phyloP scores from a whole-genome alignment of 1,140 invertebrate genomes.

The Aphaenogaster rudis region DNA sequence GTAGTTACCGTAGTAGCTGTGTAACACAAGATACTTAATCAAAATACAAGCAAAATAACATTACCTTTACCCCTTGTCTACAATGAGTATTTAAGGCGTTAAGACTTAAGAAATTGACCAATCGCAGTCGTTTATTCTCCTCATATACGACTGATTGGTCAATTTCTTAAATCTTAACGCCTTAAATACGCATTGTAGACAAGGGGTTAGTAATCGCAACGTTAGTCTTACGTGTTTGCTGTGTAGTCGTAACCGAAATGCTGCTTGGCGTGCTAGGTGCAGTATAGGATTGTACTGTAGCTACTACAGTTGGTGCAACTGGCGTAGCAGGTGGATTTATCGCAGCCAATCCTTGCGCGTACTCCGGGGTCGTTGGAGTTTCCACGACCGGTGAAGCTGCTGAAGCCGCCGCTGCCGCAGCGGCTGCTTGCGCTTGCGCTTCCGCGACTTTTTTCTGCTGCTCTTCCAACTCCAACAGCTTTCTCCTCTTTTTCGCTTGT shows the following conservation, averaged over 20 bases:
- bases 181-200: no score
- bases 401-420: slow-evolving; percentile 84
- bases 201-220: neutral
- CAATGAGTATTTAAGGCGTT: no score
- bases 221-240: slow-evolving; percentile 79
- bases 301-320: slow-evolving; percentile 67
- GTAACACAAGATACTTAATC: slow-evolving; percentile 56
- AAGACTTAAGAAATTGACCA: no score
- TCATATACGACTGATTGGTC: no score
- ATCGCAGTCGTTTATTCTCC: no score
- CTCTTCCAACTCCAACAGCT: slow-evolving; percentile 92
- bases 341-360: slow-evolving; percentile 91
- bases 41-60: slow-evolving; percentile 20
- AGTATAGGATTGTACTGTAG: slow-evolving; percentile 78
- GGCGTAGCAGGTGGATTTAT: slow-evolving; percentile 85
- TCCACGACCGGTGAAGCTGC: slow-evolving; percentile 85
- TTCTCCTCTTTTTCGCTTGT: slow-evolving; percentile 88
- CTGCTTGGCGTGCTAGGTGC: slow-evolving; percentile 80
- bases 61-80: no score
- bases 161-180: no score
- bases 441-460: slow-evolving; percentile 90
- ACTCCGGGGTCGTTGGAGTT: slow-evolving; percentile 89
- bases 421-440: slow-evolving; percentile 87
- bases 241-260: slow-evolving; percentile 73
- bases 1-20: slow-evolving; percentile 78